Conservation (phyloP, 2,888 invertebrate genomes). For the Oscheius sp. region DNA sequence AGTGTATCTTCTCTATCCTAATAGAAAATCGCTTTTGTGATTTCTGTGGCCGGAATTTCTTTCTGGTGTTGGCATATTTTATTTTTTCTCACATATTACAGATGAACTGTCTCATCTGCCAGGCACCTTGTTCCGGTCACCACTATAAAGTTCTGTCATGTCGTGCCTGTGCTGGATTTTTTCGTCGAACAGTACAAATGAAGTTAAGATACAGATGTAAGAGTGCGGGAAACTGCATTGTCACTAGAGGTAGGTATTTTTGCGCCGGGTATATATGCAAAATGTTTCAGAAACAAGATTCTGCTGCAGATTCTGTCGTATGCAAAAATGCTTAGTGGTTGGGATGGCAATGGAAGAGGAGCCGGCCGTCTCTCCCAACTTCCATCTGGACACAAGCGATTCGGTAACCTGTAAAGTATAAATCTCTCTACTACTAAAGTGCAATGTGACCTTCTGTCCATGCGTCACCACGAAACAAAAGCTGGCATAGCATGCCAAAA, state of each 20-base stretch:
- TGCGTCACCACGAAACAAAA: no score
- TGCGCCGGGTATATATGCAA: no score
- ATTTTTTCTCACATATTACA: no score
- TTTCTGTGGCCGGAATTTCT: background rate
- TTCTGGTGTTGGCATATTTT: no score
- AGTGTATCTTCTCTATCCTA: background rate
- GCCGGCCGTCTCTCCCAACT: background rate
- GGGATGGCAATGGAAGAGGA: constrained; percentile 16
- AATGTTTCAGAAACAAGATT: background rate
- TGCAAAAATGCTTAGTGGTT: constrained; percentile 24
- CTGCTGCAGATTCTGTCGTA: constrained; percentile 13
- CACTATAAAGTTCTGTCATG: constrained; percentile 13
- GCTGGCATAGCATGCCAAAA: no score
- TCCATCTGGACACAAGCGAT: background rate
- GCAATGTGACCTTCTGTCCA: no score
- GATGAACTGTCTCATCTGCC: constrained; percentile 16
- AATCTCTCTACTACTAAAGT: no score
- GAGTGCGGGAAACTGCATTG: background rate
- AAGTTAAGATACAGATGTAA: constrained; percentile 17
- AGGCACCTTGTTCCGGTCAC: background rate
- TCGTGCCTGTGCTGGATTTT: constrained; percentile 25
- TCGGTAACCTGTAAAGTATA: background rate
- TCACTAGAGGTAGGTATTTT: constrained; percentile 1
- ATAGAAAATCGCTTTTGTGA: background rate
- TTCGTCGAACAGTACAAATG: constrained; percentile 10